phyloP scores from a whole-genome alignment of 1,140 invertebrate genomes.

The Oreohelix idahoensis region DNA sequence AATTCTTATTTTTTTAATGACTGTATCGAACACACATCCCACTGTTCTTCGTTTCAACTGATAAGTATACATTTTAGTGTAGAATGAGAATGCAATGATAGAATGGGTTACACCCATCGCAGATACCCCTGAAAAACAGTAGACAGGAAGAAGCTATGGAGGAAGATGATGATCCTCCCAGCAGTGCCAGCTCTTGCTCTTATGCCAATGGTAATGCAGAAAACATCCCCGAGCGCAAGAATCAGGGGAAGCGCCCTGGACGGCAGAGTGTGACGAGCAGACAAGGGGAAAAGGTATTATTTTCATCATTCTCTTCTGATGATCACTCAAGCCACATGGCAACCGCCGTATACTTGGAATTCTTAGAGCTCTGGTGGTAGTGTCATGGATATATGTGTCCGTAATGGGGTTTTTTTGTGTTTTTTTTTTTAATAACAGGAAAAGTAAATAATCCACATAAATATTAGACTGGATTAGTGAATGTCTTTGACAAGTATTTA shows the following conservation, averaged over 20 bases:
- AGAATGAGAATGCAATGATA: background rate
- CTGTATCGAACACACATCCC: no score
- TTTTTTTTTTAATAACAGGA: no score
- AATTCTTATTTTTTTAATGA: no score
- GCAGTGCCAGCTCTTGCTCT: constrained; percentile 32
- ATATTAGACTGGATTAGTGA: no score
- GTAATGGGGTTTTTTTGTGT: no score
- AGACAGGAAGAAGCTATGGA: constrained; percentile 40
- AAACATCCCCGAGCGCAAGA: constrained; percentile 36
- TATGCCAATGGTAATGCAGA: constrained; percentile 36
- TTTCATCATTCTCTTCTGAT: background rate
- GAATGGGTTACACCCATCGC: constrained; percentile 17
- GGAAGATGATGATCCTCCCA: constrained; percentile 39
- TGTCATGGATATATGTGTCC: no score
- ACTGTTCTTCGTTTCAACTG: no score
- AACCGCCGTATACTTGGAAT: background rate
- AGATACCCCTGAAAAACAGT: constrained; percentile 33
- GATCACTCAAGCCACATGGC: background rate
- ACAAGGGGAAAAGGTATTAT: constrained; percentile 36
- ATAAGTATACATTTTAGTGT: background rate
- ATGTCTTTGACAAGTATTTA: no score
- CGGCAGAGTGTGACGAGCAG: constrained; percentile 19
- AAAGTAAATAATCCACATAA: no score
- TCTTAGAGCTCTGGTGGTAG: no score
- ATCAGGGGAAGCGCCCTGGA: constrained; percentile 9